Evolutionary conservation across 2,113 vertebrate genomes (phyloP), one percentile per base, ranked within the genome.

Genomic region (Petrocephalus zakoni): DNA sequence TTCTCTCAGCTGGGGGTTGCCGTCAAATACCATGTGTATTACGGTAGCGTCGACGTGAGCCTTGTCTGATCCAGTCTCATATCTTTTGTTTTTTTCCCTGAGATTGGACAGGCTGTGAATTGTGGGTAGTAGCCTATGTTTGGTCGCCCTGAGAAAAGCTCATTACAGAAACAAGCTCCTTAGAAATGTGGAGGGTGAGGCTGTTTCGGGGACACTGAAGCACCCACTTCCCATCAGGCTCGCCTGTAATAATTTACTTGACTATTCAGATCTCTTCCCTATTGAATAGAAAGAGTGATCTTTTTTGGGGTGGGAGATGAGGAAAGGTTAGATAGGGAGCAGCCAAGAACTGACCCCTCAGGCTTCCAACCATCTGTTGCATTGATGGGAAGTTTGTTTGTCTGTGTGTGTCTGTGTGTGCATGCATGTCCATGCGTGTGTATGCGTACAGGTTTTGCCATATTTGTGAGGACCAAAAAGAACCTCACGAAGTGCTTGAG

Each of bases 281-380:
- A 90, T 90, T 92, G 90, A 94, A 88, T 89, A 68, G 88, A 90
- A 86, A 82, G 90, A 90, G 90, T 91, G 90, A 93, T 90, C 92
- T 92, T 90, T 84, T 75, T 83, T 83, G 58, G 61, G 58, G n/a
- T 11, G 89, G 51, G 91, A 87, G 89, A 91, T 51, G 89, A 87
- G 25, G 85, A 46, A 61, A 46, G 6, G 55, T 21, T 91, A 52
- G 84, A 85, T 21, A 61, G 91, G 11, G 90, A 88, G 89, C 89
- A 91, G 87, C 91, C 87, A 87, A 91, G 91, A 89, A 58, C 7
- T 91, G 90, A 93, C 92, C 92, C 92, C 10, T 92, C 29, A 34
- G 92, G 91, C 90, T 22, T 81, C n/a, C 19, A 51, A 29, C 91
- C 92, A 93, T 94, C 93, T 93, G 92, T 56, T 87, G 87, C 64